These are phyloP conservation scores for Odontophorus gujanensis DNA, from an alignment of 2,113 vertebrate genomes.

Conservation along the genomic window DNA sequence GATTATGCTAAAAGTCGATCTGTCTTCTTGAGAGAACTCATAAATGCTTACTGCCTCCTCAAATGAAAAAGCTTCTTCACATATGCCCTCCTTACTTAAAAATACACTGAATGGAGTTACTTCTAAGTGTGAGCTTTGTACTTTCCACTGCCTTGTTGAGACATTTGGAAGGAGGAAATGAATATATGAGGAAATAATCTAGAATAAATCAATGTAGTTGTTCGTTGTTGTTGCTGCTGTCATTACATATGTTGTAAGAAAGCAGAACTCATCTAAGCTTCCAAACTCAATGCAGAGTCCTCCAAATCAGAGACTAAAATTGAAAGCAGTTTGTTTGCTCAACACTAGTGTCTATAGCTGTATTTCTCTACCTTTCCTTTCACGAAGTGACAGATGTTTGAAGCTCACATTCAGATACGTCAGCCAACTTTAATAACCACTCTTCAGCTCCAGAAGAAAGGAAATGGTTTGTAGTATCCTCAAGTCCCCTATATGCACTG, in stretches of 20 bases:
- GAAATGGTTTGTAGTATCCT: background rate
- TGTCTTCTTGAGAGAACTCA: conserved; percentile 3
- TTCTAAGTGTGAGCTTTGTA: background rate
- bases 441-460: conserved; percentile 36
- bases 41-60: conserved; percentile 29
- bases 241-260: background rate
- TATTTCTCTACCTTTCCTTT: background rate
- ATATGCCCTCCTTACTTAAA: background rate
- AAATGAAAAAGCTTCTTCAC: conserved; percentile 10
- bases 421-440: background rate
- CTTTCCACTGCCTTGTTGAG: background rate
- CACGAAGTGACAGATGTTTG: background rate
- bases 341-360: background rate
- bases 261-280: background rate
- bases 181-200: background rate
- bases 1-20: conserved; percentile 27
- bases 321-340: background rate
- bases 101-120: background rate
- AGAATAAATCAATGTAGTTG: background rate
- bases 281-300: background rate
- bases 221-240: background rate
- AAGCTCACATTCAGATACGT: conserved; percentile 17
- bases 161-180: conserved; percentile 26
- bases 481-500: background rate
- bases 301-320: background rate